Conservation (phyloP, 2,797 vertebrate species). For the Coregonus ussuriensis region DNA sequence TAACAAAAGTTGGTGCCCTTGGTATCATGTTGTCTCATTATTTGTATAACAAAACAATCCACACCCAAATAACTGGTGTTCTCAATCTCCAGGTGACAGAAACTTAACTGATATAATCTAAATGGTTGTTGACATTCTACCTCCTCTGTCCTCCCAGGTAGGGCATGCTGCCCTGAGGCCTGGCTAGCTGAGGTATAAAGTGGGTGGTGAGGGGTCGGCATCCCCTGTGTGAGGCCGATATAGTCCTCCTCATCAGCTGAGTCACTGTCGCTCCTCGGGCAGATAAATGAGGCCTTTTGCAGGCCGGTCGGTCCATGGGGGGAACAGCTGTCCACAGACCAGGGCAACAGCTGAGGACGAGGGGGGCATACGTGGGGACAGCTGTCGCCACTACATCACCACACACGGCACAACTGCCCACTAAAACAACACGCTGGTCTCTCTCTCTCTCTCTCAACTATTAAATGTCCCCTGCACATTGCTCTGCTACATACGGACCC, state of each 20-base stretch:
- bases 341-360: conserved; percentile 92
- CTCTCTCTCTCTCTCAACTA: conserved; percentile 38
- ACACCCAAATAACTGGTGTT: not conserved
- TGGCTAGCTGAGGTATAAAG: conserved; percentile 31
- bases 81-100: not conserved
- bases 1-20: too few species aligned
- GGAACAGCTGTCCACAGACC: conserved; percentile 87
- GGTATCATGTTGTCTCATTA: too few species aligned
- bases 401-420: conserved; percentile 72
- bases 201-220: conserved; percentile 32
- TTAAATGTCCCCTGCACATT: conserved; percentile 9
- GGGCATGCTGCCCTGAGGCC: conserved; percentile 4
- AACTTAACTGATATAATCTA: not conserved
- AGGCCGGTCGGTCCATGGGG: conserved; percentile 64
- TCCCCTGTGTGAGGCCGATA: conserved; percentile 43
- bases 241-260: conserved; percentile 66
- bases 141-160: conserved; percentile 33
- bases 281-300: conserved; percentile 85
- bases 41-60: not conserved
- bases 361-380: conserved; percentile 79
- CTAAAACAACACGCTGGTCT: conserved; percentile 65
- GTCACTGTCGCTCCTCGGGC: conserved; percentile 73
- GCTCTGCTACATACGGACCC: not conserved
- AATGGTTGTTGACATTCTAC: not conserved
- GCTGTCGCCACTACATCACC: conserved; percentile 81